Evolutionary conservation across 2,888 invertebrate species (phyloP).

Genomic region (Kuschelorhynchus macadamiae): DNA sequence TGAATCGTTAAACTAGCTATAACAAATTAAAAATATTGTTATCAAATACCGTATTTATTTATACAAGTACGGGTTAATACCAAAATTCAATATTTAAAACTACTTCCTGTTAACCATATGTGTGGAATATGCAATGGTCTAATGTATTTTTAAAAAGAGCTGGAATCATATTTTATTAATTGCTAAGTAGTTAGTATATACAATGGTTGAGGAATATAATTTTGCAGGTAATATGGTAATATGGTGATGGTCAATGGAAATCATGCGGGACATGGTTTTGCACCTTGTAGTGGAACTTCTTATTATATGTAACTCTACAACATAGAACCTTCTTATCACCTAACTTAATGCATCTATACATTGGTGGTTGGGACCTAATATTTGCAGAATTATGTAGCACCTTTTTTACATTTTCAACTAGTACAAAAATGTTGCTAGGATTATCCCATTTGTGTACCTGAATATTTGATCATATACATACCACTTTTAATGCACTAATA

Average conservation of each 20-base stretch:
- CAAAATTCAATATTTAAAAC: no score
- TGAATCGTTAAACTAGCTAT: no score
- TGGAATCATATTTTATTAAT: no score
- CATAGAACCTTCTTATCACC: slow-evolving; percentile 7
- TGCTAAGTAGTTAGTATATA: no score
- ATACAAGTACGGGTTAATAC: no score
- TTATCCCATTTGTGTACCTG: slow-evolving; percentile 14
- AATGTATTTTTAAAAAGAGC: no score
- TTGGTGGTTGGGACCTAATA: slow-evolving; percentile 62
- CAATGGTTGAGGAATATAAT: slow-evolving; percentile 57
- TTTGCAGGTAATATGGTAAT: slow-evolving; percentile 60
- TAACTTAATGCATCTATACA: neutral
- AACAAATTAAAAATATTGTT: no score
- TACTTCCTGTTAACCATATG: no score
- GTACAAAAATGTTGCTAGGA: slow-evolving; percentile 12
- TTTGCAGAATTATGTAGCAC: slow-evolving; percentile 22
- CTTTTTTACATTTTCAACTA: slow-evolving; percentile 5
- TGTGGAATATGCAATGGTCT: no score
- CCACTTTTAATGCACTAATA: slow-evolving; percentile 3
- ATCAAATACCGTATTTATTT: no score
- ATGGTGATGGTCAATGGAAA: slow-evolving; percentile 56
- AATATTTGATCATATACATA: neutral
- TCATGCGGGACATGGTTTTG: slow-evolving; percentile 48
- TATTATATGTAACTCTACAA: slow-evolving; percentile 42
- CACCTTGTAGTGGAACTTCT: slow-evolving; percentile 27